Evolutionary conservation across 1,140 invertebrate genomes (phyloP).

Genomic region (Pristionchus pacificus): DNA sequence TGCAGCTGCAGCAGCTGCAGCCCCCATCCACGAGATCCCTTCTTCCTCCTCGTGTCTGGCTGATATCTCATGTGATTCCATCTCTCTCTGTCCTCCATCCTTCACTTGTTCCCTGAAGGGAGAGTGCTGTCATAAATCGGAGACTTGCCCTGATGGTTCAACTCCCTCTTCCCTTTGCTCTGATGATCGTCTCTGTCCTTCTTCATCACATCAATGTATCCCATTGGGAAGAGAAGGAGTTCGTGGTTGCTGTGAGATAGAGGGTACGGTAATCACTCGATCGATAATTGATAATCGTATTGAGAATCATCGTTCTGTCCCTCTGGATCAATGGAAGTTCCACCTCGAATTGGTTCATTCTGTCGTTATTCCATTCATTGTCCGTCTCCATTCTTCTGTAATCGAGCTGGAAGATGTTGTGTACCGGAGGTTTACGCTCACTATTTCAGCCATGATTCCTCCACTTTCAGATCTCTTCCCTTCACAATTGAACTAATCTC

Average conservation of each 20-base stretch:
- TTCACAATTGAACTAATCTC: no score
- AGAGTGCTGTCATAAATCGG: slow-evolving; percentile 22
- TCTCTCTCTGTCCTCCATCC: slow-evolving; percentile 22
- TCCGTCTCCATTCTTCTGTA: slow-evolving; percentile 30
- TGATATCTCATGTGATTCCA: slow-evolving; percentile 15
- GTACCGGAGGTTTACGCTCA: slow-evolving; percentile 5
- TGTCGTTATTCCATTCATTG: slow-evolving; percentile 30
- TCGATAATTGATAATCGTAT: background rate
- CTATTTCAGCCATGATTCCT: no score
- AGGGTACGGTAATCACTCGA: no score
- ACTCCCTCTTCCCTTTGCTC: slow-evolving; percentile 18
- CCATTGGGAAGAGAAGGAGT: background rate
- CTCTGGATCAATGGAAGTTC: slow-evolving; percentile 19
- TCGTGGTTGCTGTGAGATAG: background rate
- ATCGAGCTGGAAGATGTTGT: slow-evolving; percentile 25
- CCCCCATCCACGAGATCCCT: no score
- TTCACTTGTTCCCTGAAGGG: slow-evolving; percentile 32
- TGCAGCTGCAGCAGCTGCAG: no score
- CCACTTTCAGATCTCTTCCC: no score
- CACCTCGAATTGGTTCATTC: slow-evolving; percentile 16
- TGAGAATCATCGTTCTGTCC: slow-evolving; percentile 8
- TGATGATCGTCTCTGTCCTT: slow-evolving; percentile 18
- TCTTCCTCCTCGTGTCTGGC: slow-evolving; percentile 5
- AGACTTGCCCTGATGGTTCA: slow-evolving; percentile 25
- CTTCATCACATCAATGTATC: slow-evolving; percentile 16